phyloP scores from a whole-genome alignment of 2,888 invertebrate species.

The Caenorhabditis angaria region DNA sequence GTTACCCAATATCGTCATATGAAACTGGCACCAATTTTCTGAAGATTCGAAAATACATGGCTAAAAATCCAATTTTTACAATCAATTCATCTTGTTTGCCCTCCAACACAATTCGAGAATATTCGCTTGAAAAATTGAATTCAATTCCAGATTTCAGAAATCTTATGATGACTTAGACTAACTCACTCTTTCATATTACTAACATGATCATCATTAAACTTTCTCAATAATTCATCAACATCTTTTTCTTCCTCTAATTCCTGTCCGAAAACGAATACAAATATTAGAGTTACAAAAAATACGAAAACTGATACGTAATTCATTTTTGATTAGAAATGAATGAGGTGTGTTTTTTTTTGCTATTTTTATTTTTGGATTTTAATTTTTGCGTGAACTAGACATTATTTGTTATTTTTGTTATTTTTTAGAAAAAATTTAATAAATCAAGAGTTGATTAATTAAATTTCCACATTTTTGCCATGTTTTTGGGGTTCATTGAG shows the following conservation, averaged over 20 bases:
- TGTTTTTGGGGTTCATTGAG: too few species aligned
- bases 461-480: too few species aligned
- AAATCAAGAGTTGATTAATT: too few species aligned
- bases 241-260: background rate
- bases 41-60: conserved; percentile 41
- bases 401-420: too few species aligned
- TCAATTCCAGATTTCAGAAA: background rate
- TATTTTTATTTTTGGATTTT: too few species aligned
- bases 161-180: background rate
- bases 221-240: background rate
- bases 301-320: background rate
- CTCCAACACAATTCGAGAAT: conserved; percentile 20
- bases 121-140: conserved; percentile 18
- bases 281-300: background rate
- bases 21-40: conserved; percentile 41
- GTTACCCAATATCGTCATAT: conserved; percentile 25
- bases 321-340: background rate
- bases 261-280: background rate
- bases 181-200: conserved; percentile 30
- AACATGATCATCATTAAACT: conserved; percentile 27
- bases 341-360: background rate
- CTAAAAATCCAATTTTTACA: conserved; percentile 41
- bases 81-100: conserved; percentile 19
- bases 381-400: too few species aligned
- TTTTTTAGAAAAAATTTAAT: too few species aligned